A percentile compares a stretch with the other conserved stretches of the same genome.
Conservation (phyloP, 1,140 invertebrate species). For the Pemphigus obesinymphae region DNA sequence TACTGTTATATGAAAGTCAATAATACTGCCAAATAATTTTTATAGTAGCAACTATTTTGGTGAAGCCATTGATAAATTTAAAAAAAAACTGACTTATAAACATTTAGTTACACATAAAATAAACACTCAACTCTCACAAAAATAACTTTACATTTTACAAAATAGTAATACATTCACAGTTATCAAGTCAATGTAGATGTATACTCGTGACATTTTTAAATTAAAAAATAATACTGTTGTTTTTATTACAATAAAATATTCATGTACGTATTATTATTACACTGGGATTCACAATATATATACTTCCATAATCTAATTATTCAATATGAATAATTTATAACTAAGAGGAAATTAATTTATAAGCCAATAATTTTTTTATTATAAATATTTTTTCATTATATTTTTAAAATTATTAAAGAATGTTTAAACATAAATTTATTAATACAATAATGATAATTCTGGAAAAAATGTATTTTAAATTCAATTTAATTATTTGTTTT, state of each 20-base stretch:
- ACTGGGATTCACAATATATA: background rate
- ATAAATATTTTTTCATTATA: background rate
- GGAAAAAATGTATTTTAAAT: background rate
- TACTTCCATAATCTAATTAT: background rate
- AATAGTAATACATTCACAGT: background rate
- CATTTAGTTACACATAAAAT: background rate
- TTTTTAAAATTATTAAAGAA: background rate
- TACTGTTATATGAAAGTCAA: background rate
- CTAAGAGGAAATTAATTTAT: background rate
- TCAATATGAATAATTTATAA: background rate
- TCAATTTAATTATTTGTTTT: background rate
- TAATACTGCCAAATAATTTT: background rate
- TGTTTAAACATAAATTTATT: background rate
- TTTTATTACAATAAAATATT: constrained; percentile 7
- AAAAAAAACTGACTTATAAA: background rate
- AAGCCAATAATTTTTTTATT: background rate
- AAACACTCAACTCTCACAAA: constrained; percentile 25
- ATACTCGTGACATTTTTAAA: background rate
- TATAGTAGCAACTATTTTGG: background rate
- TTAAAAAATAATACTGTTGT: constrained; percentile 19
- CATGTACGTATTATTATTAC: background rate
- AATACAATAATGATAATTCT: background rate
- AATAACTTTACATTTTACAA: constrained; percentile 22
- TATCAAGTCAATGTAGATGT: background rate
- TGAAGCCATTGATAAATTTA: background rate